Base-by-base conservation (phyloP, 2,797 vertebrate genomes). In the Lagorchestes hirsutus region DNA sequence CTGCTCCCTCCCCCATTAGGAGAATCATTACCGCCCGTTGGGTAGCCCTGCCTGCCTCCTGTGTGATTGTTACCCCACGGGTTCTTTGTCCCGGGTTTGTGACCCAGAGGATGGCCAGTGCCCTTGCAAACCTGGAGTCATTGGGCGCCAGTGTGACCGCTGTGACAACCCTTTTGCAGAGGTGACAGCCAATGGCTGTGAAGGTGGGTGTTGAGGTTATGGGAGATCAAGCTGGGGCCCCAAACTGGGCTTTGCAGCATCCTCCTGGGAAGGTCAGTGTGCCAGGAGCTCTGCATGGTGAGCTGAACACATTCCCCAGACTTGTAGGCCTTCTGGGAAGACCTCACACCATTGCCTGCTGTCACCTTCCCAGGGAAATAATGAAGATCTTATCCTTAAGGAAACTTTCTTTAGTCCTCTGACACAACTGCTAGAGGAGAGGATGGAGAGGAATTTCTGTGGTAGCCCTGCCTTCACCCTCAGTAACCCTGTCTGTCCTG, bases 91-190 rank as follows among this genome's bases (percentile, higher is more conserved):
- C 0, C 99, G 99, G 34, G 99, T 99, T 12, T 99, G 99, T 4
- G 99, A 99, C 93, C 96, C 98, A 54, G 98, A 98, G 96, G 99
- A 98, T 0, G 99, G 99, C 59, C 99, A 99, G 98, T 99, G 99
- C 54, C 99, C 99, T 90, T 99, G 99, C 97, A 99, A 99, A 96
- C 98, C 99, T 0, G 99, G 99, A 0, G 99, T 99, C 97, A 99
- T 99, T 11, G 99, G 99, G 4, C 99, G 98, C 27, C 99, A 99
- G 98, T 99, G 99, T 58, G 99, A 99, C 98, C 99, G 97, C 97
- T 99, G 99, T 18, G 99, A 99, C 98, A 99, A 99, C 98, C 99
- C 99, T 22, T 99, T 99, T 0, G 99, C 99, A 0, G 99, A 99
- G 98, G 99, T 99, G 92, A 99, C 99, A 0, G 97, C 99, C 59